Conservation (phyloP, 2,113 vertebrate genomes). For the Macrotis lagotis region DNA sequence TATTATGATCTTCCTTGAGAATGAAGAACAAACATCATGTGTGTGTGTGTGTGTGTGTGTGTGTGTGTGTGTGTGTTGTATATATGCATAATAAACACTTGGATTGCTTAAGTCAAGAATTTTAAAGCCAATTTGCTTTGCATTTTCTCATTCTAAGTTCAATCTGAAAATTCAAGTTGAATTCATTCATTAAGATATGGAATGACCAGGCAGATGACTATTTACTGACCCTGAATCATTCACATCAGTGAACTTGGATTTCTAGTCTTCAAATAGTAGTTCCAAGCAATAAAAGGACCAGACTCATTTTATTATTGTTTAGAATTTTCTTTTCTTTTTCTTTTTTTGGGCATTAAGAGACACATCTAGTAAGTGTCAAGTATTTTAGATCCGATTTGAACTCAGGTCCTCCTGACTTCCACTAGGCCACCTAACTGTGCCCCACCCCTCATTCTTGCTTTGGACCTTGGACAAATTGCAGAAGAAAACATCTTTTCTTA, state of each 20-base stretch:
- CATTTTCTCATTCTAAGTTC: background rate
- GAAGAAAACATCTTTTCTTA: background rate
- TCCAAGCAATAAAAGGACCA: background rate
- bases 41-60: too few species aligned
- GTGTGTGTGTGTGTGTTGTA: too few species aligned
- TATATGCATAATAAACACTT: too few species aligned
- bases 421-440: too few species aligned
- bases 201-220: background rate
- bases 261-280: background rate
- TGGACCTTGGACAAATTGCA: background rate
- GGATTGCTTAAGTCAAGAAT: background rate
- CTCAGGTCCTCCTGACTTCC: too few species aligned
- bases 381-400: too few species aligned
- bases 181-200: background rate
- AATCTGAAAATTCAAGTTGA: background rate
- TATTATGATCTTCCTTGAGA: too few species aligned
- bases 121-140: background rate
- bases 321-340: too few species aligned
- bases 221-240: background rate
- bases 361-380: too few species aligned
- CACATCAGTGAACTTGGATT: background rate
- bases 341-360: too few species aligned
- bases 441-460: too few species aligned
- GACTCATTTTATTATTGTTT: background rate
- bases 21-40: too few species aligned